A percentile compares a stretch with the other conserved stretches of the same genome.
Evolutionary conservation across 2,888 invertebrate genomes (phyloP).

Genomic region (Xanthia togata): DNA sequence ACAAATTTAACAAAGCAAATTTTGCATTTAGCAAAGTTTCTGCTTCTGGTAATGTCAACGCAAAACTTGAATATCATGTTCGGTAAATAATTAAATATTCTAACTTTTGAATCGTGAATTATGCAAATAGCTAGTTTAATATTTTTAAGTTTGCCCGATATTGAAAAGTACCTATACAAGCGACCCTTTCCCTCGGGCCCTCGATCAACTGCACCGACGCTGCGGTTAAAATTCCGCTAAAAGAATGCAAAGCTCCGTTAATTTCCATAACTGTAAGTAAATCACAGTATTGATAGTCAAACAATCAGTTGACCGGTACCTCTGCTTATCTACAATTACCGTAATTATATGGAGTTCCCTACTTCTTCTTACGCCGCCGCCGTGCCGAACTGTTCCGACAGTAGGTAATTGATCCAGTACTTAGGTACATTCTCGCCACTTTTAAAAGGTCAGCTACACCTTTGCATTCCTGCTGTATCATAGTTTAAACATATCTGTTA

Average conservation of each 20-base stretch:
- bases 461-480: constrained; percentile 50
- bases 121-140: not conserved
- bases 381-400: constrained; percentile 28
- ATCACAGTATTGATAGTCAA: constrained; percentile 56
- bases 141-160: not conserved
- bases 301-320: constrained; percentile 26
- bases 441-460: constrained; percentile 60
- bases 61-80: too few relatives aligned
- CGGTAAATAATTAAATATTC: too few relatives aligned
- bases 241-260: constrained; percentile 47
- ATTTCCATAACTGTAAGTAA: constrained; percentile 54
- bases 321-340: constrained; percentile 34
- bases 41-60: too few relatives aligned
- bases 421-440: constrained; percentile 36
- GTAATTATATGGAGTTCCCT: constrained; percentile 44
- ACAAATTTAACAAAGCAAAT: too few relatives aligned
- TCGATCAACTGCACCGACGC: constrained; percentile 26
- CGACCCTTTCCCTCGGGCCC: constrained; percentile 25
- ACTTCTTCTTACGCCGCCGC: constrained; percentile 19
- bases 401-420: constrained; percentile 46
- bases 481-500: constrained; percentile 40
- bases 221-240: constrained; percentile 53
- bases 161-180: not conserved
- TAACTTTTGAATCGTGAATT: not conserved
- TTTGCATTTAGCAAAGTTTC: too few relatives aligned